Base-by-base conservation (phyloP, 2,888 invertebrate genomes). In the Tenodera sinensis region DNA sequence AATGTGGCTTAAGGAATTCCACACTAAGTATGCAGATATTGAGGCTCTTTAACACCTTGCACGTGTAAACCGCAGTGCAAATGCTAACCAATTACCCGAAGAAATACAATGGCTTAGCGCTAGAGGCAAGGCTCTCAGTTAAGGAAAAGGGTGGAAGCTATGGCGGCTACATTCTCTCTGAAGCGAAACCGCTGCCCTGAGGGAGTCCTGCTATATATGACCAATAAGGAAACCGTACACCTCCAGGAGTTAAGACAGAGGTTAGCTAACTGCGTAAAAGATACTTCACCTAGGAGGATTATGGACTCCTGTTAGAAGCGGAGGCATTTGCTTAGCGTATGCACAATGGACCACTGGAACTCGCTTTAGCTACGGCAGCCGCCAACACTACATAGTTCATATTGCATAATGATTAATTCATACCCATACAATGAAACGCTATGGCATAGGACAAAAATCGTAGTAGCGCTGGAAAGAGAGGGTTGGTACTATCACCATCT, bases 331-430 rank as follows among this genome's bases (percentile, higher is more conserved):
- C 34, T 20, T n/a, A 87, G 83, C 87, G 15, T 83, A 87, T 87
- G 87, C 87, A 87, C n/a, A 27, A n/a, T 34, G 87, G 82, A 87
- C 82, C 82, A 28, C 28, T 71, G 54, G 25, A 71, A 71, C 54
- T 71, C 54, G 3, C 54, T 71, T 71, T 71, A 25, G 54, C 54
- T 71, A 71, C 20, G 54, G 54, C 6, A 15, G 54, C 54, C 54
- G 54, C 54, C 54, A 25, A 71, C 54, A 25, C 54, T 71, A 15
- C 54, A 71, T 14, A 83, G 83, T 87, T 87, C 87, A 87, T 83
- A 87, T 83, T 87, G 87, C 83, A 87, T 34, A 87, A 87, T 87
- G 87, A 87, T 83, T 87, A 87, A 87, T 87, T 87, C 87, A 87
- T 83, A 83, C 83, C 27, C 87, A 87, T 83, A 87, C 87, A 87